Base-by-base conservation (phyloP, 2,113 vertebrate genomes). In the Aleadryas rufinucha region DNA sequence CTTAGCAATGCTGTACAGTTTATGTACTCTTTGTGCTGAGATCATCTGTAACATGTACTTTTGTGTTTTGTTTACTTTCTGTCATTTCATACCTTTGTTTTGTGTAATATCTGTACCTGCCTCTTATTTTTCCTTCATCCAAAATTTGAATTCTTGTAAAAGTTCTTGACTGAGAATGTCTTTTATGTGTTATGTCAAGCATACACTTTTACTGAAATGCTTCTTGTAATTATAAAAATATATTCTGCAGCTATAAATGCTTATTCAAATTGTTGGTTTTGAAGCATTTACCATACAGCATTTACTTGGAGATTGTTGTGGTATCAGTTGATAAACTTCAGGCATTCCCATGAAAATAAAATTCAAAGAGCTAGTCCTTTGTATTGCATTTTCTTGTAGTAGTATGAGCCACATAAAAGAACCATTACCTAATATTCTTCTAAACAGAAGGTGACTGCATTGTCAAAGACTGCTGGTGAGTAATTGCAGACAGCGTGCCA, bases 171-270 rank as follows among this genome's bases (percentile, higher is more conserved):
- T 86, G 71, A 96, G 44, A 72, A 57, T 93, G 71, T 96, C n/a
- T 94, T 96, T 90, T 89, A 84, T 87, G 39, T 89, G 61, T 86
- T 96, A 84, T 76, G 59, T 97, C 89, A 95, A 96, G 74, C 64
- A 91, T 95, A 93, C 42, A 9, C 49, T 39, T 97, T 66, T 89
- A 97, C 96, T 97, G 97, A 98, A 98, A 98, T 98, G 97, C 95
- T 97, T 97, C 89, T 97, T 93, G 93, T 97, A 98, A 98, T 97
- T 93, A 95, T n/a, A 97, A 98, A 97, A 98, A 98, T 97, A 95
- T 97, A 96, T 88, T 98, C 90, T 98, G 97, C 94, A 98, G 85
- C 97, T 98, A 97, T 97, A 98, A 98, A 98, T 97, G 96, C 83
- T 97, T 93, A 89, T 97, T 97, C 84, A 93, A 98, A 96, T 96